phyloP scores from a whole-genome alignment of 2,888 invertebrate species.

The Rhodophaea formosa region DNA sequence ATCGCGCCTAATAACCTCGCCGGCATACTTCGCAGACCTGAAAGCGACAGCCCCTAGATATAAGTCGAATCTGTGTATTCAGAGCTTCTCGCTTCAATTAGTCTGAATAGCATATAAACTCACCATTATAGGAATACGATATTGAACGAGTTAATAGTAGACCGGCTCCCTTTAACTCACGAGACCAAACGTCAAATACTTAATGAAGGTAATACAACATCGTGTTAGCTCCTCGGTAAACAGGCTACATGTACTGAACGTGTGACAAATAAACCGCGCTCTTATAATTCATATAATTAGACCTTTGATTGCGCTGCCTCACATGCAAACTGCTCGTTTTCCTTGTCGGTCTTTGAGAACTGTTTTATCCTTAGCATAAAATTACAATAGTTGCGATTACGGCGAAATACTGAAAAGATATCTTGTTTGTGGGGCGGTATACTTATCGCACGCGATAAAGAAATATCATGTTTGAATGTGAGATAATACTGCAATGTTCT shows the following conservation, averaged over 20 bases:
- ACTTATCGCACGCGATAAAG: constrained; percentile 20
- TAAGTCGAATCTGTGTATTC: constrained; percentile 20
- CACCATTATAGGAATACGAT: constrained; percentile 12
- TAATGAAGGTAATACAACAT: constrained; percentile 47
- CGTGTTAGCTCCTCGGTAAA: constrained; percentile 54
- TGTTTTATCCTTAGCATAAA: constrained; percentile 28
- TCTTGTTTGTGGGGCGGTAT: constrained; percentile 31
- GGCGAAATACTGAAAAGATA: constrained; percentile 32
- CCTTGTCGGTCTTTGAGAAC: constrained; percentile 31
- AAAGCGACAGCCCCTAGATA: constrained; percentile 17
- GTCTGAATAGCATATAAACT: constrained; percentile 23
- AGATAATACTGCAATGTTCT: too few species aligned
- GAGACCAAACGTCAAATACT: constrained; percentile 44
- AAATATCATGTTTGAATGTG: constrained; percentile 10
- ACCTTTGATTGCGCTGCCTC: constrained; percentile 30
- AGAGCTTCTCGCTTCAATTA: constrained; percentile 22
- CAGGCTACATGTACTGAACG: constrained; percentile 44
- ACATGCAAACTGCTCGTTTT: constrained; percentile 40
- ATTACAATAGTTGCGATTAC: constrained; percentile 29
- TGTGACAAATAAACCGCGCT: constrained; percentile 33
- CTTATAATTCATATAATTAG: constrained; percentile 31
- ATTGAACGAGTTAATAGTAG: constrained; percentile 31
- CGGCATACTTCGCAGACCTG: constrained; percentile 13
- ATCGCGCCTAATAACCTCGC: constrained; percentile 32
- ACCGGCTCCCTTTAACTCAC: constrained; percentile 24